Evolutionary conservation across 2,113 vertebrate genomes (phyloP).

Genomic region (Butorides virescens): DNA sequence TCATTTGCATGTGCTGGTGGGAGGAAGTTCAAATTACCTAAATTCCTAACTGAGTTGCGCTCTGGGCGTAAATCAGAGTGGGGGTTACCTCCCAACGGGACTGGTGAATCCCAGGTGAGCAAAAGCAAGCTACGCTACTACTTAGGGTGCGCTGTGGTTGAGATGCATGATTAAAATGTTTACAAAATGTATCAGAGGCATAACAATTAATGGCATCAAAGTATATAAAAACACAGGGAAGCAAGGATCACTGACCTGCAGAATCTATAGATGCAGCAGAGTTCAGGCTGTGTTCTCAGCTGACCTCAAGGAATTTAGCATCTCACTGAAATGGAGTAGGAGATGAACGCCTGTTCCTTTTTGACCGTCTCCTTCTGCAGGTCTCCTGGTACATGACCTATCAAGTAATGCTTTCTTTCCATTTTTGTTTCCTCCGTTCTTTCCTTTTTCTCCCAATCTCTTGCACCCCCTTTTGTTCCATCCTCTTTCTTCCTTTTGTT

Average conservation of each 20-base stretch:
- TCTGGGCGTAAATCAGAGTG: neutral
- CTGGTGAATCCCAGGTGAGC: neutral
- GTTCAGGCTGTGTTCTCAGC: neutral
- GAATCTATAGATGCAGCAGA: neutral
- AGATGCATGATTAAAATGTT: neutral
- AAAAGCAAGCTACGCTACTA: neutral
- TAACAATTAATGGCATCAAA: neutral
- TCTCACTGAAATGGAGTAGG: neutral
- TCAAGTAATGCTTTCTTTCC: neutral
- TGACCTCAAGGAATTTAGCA: neutral
- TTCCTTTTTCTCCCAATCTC: neutral
- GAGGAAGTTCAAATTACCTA: neutral
- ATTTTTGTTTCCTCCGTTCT: neutral
- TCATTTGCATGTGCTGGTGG: neutral
- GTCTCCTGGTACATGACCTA: neutral
- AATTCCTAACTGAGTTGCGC: neutral
- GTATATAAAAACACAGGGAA: neutral
- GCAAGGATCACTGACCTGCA: neutral
- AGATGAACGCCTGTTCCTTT: neutral
- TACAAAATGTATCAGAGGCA: neutral
- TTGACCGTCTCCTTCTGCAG: neutral
- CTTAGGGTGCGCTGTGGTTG: neutral
- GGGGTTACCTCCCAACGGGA: neutral
- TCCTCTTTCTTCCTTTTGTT: neutral
- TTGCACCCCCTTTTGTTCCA: neutral